Percentiles rank a stretch among this genome's conserved stretches.
These are phyloP conservation scores for Selene dorsalis DNA, from an alignment of 2,797 vertebrate genomes.

Conservation along the genomic window DNA sequence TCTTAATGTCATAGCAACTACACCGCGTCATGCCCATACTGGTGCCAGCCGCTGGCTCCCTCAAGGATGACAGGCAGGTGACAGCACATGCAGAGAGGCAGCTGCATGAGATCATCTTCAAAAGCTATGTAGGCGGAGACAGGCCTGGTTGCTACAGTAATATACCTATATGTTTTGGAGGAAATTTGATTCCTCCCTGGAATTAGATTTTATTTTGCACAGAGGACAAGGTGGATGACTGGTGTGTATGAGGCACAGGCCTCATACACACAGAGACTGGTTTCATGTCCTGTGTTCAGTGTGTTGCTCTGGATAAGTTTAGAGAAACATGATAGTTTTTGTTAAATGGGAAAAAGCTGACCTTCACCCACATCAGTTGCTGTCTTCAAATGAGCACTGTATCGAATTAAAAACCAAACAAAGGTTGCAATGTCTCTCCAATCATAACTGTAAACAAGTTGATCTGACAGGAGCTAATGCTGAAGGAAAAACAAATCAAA, in stretches of 20 bases:
- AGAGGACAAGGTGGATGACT: background rate
- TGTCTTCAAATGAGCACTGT: background rate
- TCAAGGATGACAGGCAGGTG: constrained; percentile 66
- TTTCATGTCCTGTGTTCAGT: background rate
- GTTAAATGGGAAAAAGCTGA: background rate
- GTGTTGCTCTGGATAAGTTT: background rate
- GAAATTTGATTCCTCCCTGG: constrained; percentile 14
- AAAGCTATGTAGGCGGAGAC: constrained; percentile 26
- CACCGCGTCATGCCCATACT: constrained; percentile 54
- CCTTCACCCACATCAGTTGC: no score
- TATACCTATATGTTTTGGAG: background rate
- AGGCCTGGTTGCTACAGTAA: background rate
- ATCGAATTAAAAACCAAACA: background rate
- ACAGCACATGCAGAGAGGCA: constrained; percentile 54
- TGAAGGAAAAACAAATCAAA: background rate
- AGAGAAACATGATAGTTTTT: background rate
- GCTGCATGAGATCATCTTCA: constrained; percentile 49
- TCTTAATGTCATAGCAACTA: constrained; percentile 51
- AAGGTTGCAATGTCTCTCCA: background rate
- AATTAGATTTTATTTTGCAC: constrained; percentile 28
- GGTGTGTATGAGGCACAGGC: background rate
- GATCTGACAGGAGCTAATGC: background rate
- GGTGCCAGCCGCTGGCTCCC: constrained; percentile 60
- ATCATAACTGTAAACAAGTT: background rate
- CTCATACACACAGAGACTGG: background rate